Evolutionary conservation across 1,140 invertebrate species (phyloP).

Genomic region (Lerema accius): DNA sequence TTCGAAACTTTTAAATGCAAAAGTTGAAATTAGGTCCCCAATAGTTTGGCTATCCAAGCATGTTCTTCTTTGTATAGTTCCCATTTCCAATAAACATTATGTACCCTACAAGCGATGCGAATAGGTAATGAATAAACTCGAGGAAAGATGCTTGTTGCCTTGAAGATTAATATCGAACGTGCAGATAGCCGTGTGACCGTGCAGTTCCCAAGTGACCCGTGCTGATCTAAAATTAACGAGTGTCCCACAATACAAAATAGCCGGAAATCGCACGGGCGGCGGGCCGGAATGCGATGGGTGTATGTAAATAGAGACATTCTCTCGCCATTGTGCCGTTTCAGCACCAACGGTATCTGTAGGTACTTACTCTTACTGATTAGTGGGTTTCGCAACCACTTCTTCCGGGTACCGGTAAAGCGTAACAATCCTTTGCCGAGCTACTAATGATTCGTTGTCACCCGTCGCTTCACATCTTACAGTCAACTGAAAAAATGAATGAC

Average conservation of each 20-base stretch:
- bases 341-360: conserved; percentile 19
- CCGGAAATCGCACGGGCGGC: conserved; percentile 42
- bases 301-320: conserved; percentile 49
- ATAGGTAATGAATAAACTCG: too few species aligned
- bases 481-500: neutral
- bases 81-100: too few species aligned
- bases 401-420: conserved; percentile 2
- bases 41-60: too few species aligned
- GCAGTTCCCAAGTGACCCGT: conserved; percentile 11
- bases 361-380: conserved; percentile 14
- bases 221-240: conserved; percentile 18
- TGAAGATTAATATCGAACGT: neutral
- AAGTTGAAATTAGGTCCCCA: too few species aligned
- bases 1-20: too few species aligned
- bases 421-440: neutral
- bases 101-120: too few species aligned
- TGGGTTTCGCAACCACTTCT: conserved; percentile 18
- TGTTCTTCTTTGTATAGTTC: too few species aligned
- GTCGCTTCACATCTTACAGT: neutral
- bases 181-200: neutral
- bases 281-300: conserved; percentile 44
- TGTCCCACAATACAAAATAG: conserved; percentile 38
- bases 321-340: conserved; percentile 49
- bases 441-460: neutral
- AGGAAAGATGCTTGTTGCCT: neutral